These are phyloP conservation scores for Hecatera dysodea DNA, from an alignment of 2,888 invertebrate species.

Conservation along the genomic window DNA sequence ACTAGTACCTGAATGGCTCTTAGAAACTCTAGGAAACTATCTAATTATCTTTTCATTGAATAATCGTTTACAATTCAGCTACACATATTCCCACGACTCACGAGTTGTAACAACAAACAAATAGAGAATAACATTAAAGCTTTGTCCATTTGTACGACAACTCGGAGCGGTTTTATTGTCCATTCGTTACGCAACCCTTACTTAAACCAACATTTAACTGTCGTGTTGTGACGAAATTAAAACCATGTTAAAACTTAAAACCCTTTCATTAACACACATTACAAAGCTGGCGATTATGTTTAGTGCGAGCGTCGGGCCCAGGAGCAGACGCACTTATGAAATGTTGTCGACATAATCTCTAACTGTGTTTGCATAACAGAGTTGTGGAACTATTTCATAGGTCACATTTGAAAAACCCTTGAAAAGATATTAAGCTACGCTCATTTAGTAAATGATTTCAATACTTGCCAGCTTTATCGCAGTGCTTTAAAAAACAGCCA, in stretches of 20 bases:
- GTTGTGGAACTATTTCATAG: constrained; percentile 14
- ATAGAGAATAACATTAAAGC: constrained; percentile 65
- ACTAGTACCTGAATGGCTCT: constrained; percentile 16
- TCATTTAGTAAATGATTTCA: constrained; percentile 6
- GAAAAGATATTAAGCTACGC: neutral
- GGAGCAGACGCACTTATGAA: constrained; percentile 31
- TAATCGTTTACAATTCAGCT: constrained; percentile 44
- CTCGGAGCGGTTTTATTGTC: constrained; percentile 62
- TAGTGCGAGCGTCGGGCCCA: constrained; percentile 24
- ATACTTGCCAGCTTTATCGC: constrained; percentile 11
- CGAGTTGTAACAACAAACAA: constrained; percentile 54
- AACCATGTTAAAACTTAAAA: constrained; percentile 61
- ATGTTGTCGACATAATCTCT: constrained; percentile 21
- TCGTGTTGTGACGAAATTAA: constrained; percentile 64
- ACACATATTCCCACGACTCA: constrained; percentile 66
- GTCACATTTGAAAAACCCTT: constrained; percentile 1
- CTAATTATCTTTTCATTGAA: constrained; percentile 30
- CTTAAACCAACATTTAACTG: constrained; percentile 61
- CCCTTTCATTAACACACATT: constrained; percentile 58
- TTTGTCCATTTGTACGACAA: constrained; percentile 60
- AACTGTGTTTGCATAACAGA: constrained; percentile 23
- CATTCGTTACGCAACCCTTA: constrained; percentile 66
- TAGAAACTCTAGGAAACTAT: constrained; percentile 4
- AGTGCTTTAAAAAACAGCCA: constrained; percentile 9
- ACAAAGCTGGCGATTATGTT: constrained; percentile 58